These are phyloP conservation scores for Oenanthe oenanthe DNA, from an alignment of 2,113 vertebrate genomes.

Conservation along the genomic window DNA sequence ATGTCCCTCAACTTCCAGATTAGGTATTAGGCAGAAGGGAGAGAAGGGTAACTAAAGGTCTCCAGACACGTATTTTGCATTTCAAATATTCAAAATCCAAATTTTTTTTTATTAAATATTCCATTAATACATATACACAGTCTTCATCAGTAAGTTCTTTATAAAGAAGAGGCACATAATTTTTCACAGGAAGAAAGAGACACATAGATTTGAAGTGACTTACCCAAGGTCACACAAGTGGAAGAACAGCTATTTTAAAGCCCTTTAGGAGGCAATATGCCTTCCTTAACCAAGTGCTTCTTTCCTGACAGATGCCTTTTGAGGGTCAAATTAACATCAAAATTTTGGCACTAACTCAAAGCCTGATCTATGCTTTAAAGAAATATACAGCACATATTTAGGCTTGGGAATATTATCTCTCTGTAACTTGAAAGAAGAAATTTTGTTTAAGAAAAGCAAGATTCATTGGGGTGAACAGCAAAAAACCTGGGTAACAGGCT, in stretches of 20 bases:
- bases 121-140: background rate
- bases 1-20: background rate
- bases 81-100: background rate
- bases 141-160: background rate
- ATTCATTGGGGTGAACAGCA: background rate
- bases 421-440: background rate
- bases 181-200: slow-evolving; percentile 2
- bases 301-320: background rate
- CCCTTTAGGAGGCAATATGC: background rate
- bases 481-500: background rate
- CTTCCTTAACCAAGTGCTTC: background rate
- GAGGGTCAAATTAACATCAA: background rate
- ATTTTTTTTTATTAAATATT: background rate
- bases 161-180: background rate
- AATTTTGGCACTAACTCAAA: background rate
- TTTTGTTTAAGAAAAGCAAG: background rate
- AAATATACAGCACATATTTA: background rate
- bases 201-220: background rate
- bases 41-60: background rate
- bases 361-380: background rate
- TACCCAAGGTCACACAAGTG: background rate
- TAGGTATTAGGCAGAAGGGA: background rate
- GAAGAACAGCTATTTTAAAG: background rate
- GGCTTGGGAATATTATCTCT: background rate
- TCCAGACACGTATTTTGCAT: background rate